phyloP scores from a whole-genome alignment of 2,113 vertebrate species.

The Melozone crissalis region DNA sequence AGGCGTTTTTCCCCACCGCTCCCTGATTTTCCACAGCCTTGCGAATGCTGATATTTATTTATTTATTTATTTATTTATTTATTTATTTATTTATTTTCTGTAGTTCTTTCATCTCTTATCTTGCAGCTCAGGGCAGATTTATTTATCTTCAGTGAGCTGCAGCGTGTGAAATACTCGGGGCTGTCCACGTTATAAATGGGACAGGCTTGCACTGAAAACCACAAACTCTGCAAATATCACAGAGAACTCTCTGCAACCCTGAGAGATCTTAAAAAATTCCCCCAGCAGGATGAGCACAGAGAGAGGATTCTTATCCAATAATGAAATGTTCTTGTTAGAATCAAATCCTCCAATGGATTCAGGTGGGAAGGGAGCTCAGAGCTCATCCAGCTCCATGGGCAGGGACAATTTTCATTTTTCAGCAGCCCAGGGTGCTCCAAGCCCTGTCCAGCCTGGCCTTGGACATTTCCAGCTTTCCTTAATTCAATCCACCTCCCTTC shows the following conservation, averaged over 20 bases:
- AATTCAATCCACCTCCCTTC: neutral
- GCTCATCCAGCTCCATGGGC: neutral
- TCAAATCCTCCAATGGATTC: neutral
- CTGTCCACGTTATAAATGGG: neutral
- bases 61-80: neutral
- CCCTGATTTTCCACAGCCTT: slow-evolving; percentile 3
- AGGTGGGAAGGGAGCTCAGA: neutral
- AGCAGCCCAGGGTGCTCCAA: neutral
- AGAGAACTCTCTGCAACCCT: neutral
- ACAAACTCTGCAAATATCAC: neutral
- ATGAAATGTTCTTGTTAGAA: fast-evolving
- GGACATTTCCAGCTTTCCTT: neutral
- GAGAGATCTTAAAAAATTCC: neutral
- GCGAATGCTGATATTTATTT: neutral
- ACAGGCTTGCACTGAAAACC: neutral
- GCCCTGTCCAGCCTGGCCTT: neutral
- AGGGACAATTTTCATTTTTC: neutral
- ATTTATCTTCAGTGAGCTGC: neutral
- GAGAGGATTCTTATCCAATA: neutral
- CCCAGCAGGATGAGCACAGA: neutral
- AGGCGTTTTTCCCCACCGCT: neutral
- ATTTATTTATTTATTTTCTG: neutral
- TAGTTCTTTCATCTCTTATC: slow-evolving; percentile 4
- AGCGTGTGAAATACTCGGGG: neutral
- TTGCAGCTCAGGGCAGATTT: neutral